A percentile compares a stretch with the other conserved stretches of the same genome.
phyloP scores from a whole-genome alignment of 2,113 vertebrate species.

The Orthochromis indermauri region DNA sequence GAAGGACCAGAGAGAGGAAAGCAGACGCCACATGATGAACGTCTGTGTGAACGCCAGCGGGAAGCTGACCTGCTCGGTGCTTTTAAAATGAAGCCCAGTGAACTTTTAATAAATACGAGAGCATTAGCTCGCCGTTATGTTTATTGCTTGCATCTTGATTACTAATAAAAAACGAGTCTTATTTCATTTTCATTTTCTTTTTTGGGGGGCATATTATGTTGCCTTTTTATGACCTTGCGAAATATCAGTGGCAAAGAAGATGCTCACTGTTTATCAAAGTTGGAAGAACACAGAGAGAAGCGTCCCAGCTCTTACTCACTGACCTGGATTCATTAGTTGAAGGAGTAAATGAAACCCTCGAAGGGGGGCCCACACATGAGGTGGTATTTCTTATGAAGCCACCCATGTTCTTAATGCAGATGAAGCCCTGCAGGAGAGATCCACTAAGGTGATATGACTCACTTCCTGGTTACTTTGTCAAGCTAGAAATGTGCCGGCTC shows the following conservation, averaged over 20 bases:
- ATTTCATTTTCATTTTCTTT: fast-evolving
- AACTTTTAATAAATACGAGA: neutral
- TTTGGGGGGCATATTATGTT: fast-evolving
- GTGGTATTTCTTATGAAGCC: neutral
- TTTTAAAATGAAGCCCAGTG: neutral
- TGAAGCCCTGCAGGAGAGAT: neutral
- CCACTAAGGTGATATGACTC: neutral
- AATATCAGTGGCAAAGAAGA: neutral
- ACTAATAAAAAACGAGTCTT: neutral
- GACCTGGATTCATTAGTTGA: neutral
- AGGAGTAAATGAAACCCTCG: neutral
- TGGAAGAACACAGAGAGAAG: neutral
- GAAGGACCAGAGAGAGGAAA: neutral
- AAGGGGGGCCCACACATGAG: neutral
- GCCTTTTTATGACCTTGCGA: neutral
- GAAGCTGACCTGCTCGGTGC: neutral
- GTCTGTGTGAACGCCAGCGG: neutral
- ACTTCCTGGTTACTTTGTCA: neutral
- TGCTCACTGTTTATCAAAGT: neutral
- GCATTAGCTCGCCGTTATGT: neutral
- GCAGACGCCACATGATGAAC: neutral
- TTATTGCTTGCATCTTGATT: neutral
- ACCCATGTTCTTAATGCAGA: neutral
- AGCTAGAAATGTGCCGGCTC: neutral
- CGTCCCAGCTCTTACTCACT: neutral